Conservation (phyloP, 2,797 vertebrate species). For the Malurus splendens region DNA sequence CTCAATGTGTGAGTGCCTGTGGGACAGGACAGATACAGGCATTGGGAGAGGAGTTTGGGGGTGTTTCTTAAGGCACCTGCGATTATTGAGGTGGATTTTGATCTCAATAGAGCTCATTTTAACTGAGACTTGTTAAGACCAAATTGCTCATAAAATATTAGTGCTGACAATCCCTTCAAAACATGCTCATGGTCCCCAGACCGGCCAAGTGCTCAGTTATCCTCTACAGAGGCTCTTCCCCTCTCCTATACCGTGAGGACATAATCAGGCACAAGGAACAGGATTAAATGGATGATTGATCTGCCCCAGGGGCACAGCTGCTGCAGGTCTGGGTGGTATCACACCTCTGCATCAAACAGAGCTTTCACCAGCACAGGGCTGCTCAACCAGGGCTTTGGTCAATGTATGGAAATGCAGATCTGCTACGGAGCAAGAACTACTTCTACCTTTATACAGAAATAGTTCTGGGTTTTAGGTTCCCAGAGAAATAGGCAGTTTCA, state of each 20-base stretch:
- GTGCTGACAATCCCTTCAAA: neutral
- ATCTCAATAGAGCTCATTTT: neutral
- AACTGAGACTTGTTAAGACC: neutral
- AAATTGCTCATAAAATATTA: neutral
- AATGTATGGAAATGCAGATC: neutral
- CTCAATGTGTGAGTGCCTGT: neutral
- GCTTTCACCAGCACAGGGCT: neutral
- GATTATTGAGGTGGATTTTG: neutral
- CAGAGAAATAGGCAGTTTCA: neutral
- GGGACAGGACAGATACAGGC: neutral
- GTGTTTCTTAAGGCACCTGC: neutral
- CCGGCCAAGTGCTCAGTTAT: neutral
- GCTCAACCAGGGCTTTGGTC: neutral
- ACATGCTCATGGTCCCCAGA: neutral
- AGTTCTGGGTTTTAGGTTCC: neutral
- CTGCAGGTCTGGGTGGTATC: neutral
- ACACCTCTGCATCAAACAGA: neutral
- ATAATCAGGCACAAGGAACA: neutral
- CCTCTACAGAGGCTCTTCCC: neutral
- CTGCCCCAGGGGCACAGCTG: neutral
- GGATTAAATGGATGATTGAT: neutral
- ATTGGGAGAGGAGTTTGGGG: neutral
- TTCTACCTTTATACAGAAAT: neutral
- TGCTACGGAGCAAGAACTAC: neutral
- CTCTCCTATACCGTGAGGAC: neutral